Conservation (phyloP, 2,888 invertebrate species). For the Horisme vitalbata region DNA sequence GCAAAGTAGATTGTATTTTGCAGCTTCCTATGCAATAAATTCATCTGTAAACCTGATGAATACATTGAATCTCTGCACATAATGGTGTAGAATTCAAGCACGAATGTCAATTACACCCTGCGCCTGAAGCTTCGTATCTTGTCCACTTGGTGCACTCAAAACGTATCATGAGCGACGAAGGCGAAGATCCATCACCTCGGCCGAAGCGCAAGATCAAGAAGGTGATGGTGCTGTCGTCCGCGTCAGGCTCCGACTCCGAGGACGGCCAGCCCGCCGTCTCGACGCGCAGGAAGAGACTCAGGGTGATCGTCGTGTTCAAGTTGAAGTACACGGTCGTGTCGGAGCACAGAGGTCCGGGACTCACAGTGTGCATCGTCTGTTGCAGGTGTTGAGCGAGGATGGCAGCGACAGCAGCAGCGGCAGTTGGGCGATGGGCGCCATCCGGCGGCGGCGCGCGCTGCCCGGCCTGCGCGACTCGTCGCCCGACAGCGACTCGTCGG, state of each 20-base stretch:
- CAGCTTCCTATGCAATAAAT: slow-evolving; percentile 44
- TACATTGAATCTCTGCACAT: slow-evolving; percentile 42
- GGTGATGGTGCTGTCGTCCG: slow-evolving; percentile 61
- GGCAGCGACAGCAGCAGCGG: slow-evolving; percentile 73
- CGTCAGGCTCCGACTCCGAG: slow-evolving; percentile 72
- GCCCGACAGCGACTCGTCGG: slow-evolving; percentile 60
- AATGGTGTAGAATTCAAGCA: slow-evolving; percentile 47
- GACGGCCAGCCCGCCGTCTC: slow-evolving; percentile 62
- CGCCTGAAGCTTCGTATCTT: slow-evolving; percentile 70
- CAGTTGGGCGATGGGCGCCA: slow-evolving; percentile 55
- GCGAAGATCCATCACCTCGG: slow-evolving; percentile 62
- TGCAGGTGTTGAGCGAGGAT: slow-evolving; percentile 82
- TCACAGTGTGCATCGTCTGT: slow-evolving; percentile 33
- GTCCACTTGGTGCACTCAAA: slow-evolving; percentile 48
- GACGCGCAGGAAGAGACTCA: slow-evolving; percentile 72
- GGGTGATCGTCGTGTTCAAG: slow-evolving; percentile 53
- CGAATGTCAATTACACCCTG: slow-evolving; percentile 76
- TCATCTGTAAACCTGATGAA: slow-evolving; percentile 55
- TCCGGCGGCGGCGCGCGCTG: slow-evolving; percentile 59
- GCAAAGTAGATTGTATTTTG: slow-evolving; percentile 42
- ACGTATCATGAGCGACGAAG: slow-evolving; percentile 72
- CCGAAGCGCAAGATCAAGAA: slow-evolving; percentile 65
- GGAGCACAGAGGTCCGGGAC: neutral
- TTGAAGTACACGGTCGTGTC: neutral
- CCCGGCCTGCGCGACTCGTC: slow-evolving; percentile 60